Conservation (phyloP, 2,888 invertebrate genomes). For the Pseudoips prasinana region DNA sequence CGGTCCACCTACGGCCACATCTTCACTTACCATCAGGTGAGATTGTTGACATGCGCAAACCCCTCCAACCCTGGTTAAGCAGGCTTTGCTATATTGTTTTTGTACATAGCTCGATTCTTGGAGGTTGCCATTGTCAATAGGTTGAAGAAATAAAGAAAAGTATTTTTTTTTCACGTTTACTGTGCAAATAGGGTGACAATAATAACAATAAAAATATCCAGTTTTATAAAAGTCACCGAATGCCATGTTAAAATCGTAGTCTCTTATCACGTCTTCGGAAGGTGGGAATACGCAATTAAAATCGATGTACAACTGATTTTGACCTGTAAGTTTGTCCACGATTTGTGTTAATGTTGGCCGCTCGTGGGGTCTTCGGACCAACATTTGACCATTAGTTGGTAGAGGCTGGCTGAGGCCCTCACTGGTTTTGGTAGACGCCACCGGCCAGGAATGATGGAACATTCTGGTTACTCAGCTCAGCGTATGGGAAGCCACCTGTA, state of each 20-base stretch:
- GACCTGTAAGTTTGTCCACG: constrained; percentile 79
- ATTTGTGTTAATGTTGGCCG: constrained; percentile 86
- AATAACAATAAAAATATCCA: constrained; percentile 61
- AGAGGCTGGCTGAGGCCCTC: constrained; percentile 86
- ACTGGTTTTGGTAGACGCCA: constrained; percentile 87
- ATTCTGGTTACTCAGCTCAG: constrained; percentile 84
- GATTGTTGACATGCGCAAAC: no score
- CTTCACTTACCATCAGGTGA: no score
- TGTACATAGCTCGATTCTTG: no score
- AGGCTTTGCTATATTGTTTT: no score
- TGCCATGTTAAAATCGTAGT: constrained; percentile 34
- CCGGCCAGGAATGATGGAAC: constrained; percentile 81
- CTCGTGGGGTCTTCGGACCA: constrained; percentile 83
- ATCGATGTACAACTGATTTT: constrained; percentile 83
- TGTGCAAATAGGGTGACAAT: constrained; percentile 47
- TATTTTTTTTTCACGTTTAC: constrained; percentile 48
- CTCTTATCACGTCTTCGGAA: constrained; percentile 39
- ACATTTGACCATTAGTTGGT: constrained; percentile 86
- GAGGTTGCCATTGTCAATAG: no score
- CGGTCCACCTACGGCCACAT: no score
- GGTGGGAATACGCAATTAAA: constrained; percentile 83
- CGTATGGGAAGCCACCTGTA: constrained; percentile 88
- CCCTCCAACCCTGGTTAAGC: no score
- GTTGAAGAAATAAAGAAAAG: no score
- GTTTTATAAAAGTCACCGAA: constrained; percentile 47